Evolutionary conservation across 2,797 vertebrate genomes (phyloP).

Genomic region (Euthynnus affinis): DNA sequence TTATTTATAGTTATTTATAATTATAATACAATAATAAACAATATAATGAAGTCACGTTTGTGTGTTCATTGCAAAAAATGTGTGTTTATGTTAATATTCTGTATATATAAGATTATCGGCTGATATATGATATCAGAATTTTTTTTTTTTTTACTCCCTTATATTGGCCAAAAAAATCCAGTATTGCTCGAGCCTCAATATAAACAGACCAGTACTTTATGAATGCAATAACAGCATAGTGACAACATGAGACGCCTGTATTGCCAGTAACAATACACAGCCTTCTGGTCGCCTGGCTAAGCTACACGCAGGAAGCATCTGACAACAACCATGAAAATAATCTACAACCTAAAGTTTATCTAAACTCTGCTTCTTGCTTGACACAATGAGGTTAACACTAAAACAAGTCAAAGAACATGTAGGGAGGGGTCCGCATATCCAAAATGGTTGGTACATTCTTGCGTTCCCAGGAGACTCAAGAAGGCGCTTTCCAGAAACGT

Average conservation of each 20-base stretch:
- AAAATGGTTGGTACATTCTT: constrained; percentile 63
- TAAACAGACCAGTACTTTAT: constrained; percentile 1
- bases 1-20: too few species aligned
- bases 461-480: constrained; percentile 51
- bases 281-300: not conserved
- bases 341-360: constrained; percentile 35
- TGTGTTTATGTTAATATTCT: too few species aligned
- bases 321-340: constrained; percentile 37
- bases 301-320: constrained; percentile 20
- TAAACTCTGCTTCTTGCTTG: constrained; percentile 27
- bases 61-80: too few species aligned
- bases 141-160: too few species aligned
- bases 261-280: constrained; percentile 19
- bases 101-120: too few species aligned
- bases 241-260: not conserved
- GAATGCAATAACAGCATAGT: constrained; percentile 5
- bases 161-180: too few species aligned
- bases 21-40: too few species aligned
- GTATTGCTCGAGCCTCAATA: too few species aligned
- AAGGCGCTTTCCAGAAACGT: constrained; percentile 50
- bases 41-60: too few species aligned
- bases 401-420: constrained; percentile 28
- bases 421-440: constrained; percentile 43
- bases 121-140: too few species aligned
- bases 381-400: constrained; percentile 47